Conservation (phyloP, 2,797 vertebrate species). For the Apodemus agrarius region DNA sequence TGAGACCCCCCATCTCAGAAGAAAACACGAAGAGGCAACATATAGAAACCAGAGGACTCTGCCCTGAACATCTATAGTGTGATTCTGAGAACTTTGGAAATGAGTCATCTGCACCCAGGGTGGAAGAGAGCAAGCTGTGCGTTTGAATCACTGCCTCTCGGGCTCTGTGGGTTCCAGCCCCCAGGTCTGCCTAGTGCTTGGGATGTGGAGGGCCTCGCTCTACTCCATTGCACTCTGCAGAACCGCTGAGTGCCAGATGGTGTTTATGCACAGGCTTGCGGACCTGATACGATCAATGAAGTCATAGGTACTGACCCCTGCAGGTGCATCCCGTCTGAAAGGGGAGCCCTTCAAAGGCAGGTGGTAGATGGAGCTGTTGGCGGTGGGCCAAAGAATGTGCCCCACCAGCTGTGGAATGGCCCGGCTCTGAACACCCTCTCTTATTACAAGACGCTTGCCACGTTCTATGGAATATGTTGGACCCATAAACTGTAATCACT, state of each 20-base stretch:
- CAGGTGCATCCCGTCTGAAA: neutral
- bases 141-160: neutral
- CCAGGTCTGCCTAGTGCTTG: neutral
- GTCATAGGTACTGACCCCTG: neutral
- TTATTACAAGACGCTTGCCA: neutral
- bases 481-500: neutral
- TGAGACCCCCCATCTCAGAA: neutral
- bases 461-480: neutral
- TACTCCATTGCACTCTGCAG: neutral
- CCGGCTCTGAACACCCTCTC: neutral
- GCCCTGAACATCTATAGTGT: neutral
- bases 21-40: neutral
- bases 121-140: too few relatives aligned
- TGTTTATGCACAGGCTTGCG: neutral
- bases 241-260: neutral
- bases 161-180: too few relatives aligned
- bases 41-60: neutral
- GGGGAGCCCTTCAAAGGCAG: neutral
- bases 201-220: rapidly evolving
- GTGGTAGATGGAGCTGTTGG: neutral
- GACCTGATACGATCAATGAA: neutral
- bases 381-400: neutral
- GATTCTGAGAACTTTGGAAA: neutral
- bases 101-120: rapidly evolving
- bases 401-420: neutral